Base-by-base conservation (phyloP, 2,797 vertebrate species). In the Centropyge bicolor region DNA sequence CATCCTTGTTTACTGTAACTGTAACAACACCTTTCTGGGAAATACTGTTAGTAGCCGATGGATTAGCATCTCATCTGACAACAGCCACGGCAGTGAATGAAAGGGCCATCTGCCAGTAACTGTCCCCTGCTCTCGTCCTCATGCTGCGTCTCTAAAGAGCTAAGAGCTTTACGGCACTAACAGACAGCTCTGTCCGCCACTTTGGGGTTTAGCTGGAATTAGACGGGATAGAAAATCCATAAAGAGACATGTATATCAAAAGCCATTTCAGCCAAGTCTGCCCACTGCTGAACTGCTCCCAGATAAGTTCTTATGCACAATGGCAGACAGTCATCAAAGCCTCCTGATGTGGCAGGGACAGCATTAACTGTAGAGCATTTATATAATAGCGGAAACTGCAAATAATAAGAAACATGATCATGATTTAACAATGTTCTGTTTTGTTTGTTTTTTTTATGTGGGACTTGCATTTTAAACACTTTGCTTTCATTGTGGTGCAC, bases 171-270 rank as follows among this genome's bases (percentile, higher is more conserved):
- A 82, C 60, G 5, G 20, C 24, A 4, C 75, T 49, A 71, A 73
- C 76, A 64, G 77, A 75, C 72, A 69, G 60, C 82, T 86, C 78
- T 80, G 48, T 72, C 48, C 67, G 60, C 45, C 62, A 85, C 89
- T 88, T 80, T 84, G 56, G 78, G 86, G 76, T 88, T 92, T 87
- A 88, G 77, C 64, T 45, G 86, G 88, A 91, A 86, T 93, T 90
- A 91, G 74, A 89, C 45, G 19, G 67, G 66, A 88, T 66, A 70
- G 19, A 88, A 91, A 91, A 91, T 90, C 90, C 88, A 89, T 78
- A 71, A 80, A 90, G 70, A 77, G 63, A 86, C 46, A 56, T 79
- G n/a, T 79, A 80, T 71, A 67, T 70, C 61, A 76, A 82, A 81
- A 72, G 9, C 31, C n/a, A 59, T 82, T 82, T 83, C 10, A 70